A percentile compares a stretch with the other conserved stretches of the same genome.
These are phyloP conservation scores for Ormyrus labotus DNA, from an alignment of 2,888 invertebrate genomes.

Conservation along the genomic window DNA sequence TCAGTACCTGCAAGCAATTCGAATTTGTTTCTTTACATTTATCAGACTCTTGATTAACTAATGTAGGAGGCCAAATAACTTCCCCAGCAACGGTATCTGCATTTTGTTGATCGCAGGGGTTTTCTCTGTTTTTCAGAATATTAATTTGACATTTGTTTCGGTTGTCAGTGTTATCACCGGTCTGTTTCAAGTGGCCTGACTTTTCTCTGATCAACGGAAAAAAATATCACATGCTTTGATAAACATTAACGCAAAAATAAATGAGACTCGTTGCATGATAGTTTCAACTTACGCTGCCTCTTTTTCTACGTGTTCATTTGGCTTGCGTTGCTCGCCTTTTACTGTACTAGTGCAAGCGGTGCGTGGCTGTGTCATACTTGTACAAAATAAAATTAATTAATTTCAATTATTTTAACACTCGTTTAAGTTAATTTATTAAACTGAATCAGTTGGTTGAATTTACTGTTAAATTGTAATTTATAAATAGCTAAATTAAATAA, in stretches of 20 bases:
- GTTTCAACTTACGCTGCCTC: constrained; percentile 11
- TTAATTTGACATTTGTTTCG: neutral
- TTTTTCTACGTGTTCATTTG: neutral
- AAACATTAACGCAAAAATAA: neutral
- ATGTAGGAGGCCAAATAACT: neutral
- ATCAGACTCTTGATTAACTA: neutral
- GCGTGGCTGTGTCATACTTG: neutral
- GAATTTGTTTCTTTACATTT: neutral
- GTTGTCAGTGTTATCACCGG: neutral
- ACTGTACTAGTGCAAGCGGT: neutral
- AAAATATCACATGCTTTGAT: neutral
- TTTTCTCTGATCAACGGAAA: constrained; percentile 23
- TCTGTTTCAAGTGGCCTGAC: neutral
- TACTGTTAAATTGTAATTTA: too few species aligned
- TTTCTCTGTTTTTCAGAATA: neutral
- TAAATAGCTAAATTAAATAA: too few species aligned
- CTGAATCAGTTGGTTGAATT: too few species aligned
- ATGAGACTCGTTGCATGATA: neutral
- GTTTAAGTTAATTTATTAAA: too few species aligned
- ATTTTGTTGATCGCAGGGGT: neutral
- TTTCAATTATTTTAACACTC: too few species aligned
- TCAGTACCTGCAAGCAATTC: constrained; percentile 17
- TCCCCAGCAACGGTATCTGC: neutral
- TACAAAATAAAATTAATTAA: too few species aligned
- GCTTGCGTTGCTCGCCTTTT: constrained; percentile 1